Percentiles rank a stretch among this genome's conserved stretches.
Conservation (phyloP, 2,888 invertebrate genomes). For the Diabrotica balteata region DNA sequence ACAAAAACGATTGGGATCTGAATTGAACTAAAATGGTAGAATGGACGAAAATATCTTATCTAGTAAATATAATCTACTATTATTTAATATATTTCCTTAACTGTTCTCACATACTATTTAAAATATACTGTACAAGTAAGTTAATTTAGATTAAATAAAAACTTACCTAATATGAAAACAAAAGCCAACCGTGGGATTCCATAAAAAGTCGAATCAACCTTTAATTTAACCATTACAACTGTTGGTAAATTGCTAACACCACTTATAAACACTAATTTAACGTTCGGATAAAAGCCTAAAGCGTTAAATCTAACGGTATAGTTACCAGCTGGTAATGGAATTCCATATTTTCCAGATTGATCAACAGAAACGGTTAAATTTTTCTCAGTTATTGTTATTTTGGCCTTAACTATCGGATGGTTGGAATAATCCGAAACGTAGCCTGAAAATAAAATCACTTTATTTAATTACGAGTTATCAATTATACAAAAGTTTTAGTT, state of each 20-base stretch:
- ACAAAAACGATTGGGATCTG: too few relatives aligned
- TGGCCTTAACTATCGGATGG: constrained; percentile 65
- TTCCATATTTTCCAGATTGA: constrained; percentile 61
- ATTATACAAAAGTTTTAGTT: not conserved
- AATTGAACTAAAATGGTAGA: too few relatives aligned
- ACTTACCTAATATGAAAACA: constrained; percentile 72
- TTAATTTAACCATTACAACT: constrained; percentile 72
- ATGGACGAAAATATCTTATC: too few relatives aligned
- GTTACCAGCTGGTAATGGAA: constrained; percentile 62
- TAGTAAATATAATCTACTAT: too few relatives aligned
- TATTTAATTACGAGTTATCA: not conserved
- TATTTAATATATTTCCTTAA: too few relatives aligned
- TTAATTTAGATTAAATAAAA: not conserved
- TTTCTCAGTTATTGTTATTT: constrained; percentile 61
- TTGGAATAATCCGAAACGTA: constrained; percentile 68
- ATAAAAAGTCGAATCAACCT: constrained; percentile 71
- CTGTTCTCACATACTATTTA: too few relatives aligned
- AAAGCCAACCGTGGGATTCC: constrained; percentile 81
- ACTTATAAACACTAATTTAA: constrained; percentile 59
- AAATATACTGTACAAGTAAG: too few relatives aligned
- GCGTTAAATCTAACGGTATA: constrained; percentile 66
- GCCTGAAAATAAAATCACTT: constrained; percentile 57
- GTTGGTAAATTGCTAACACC: constrained; percentile 60
- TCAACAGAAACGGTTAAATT: constrained; percentile 58
- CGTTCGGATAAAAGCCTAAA: constrained; percentile 67